phyloP scores from a whole-genome alignment of 2,888 invertebrate species.

The Epinotia brunnichana region DNA sequence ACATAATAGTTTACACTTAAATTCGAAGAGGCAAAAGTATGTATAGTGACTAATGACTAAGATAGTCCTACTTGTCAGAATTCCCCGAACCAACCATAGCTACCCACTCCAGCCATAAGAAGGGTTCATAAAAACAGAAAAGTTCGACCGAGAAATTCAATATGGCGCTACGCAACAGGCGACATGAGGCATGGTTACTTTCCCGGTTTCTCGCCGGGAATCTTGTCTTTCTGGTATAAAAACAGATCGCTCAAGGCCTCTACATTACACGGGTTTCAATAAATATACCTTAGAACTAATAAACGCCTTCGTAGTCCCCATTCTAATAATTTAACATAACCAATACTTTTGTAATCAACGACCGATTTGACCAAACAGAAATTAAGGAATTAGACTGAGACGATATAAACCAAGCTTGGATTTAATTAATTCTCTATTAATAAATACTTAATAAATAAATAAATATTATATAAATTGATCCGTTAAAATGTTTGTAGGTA shows the following conservation, averaged over 20 bases:
- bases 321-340: not conserved
- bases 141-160: not conserved
- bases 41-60: no score
- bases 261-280: constrained; percentile 1
- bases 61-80: not conserved
- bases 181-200: constrained; percentile 7
- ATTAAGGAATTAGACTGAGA: not conserved
- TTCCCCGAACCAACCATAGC: not conserved
- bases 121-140: constrained; percentile 1
- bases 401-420: no score
- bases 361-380: not conserved
- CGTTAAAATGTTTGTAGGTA: no score
- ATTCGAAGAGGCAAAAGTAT: not conserved
- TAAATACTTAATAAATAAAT: no score
- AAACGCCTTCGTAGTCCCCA: not conserved
- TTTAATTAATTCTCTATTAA: no score
- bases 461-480: no score
- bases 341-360: not conserved
- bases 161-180: not conserved
- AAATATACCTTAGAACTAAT: not conserved
- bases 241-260: constrained; percentile 1
- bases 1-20: not conserved
- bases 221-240: constrained; percentile 4
- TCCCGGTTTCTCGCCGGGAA: constrained; percentile 9
- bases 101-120: not conserved